A percentile compares a stretch with the other conserved stretches of the same genome.
phyloP scores from a whole-genome alignment of 2,797 vertebrate genomes.

The Bryconaethiops microstoma region DNA sequence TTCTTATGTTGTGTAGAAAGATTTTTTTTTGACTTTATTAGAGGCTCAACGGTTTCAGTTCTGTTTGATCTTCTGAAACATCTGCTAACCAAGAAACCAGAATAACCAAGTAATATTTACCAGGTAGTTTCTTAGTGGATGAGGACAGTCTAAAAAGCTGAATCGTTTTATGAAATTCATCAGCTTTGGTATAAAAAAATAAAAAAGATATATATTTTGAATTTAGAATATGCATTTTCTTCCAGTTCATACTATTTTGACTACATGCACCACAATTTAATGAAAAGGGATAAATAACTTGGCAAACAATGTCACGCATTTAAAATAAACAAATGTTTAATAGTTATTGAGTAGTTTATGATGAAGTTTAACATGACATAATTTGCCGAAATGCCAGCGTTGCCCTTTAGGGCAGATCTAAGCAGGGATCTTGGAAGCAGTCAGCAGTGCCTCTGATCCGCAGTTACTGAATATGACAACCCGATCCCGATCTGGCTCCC shows the following conservation, averaged over 20 bases:
- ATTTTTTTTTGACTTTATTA: too few relatives aligned
- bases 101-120: not conserved
- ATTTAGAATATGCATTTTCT: too few relatives aligned
- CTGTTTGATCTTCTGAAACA: not conserved
- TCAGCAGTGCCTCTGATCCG: slow-evolving; percentile 11
- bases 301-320: not conserved
- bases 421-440: slow-evolving; percentile 32
- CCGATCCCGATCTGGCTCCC: slow-evolving; percentile 66
- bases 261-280: not conserved
- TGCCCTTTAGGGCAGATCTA: slow-evolving; percentile 36
- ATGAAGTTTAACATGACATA: not conserved
- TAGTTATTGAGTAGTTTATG: not conserved
- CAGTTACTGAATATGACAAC: slow-evolving; percentile 58
- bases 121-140: too few relatives aligned
- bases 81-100: not conserved
- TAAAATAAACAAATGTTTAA: not conserved
- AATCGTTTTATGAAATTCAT: too few relatives aligned
- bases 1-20: not conserved
- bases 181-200: not conserved
- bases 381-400: not conserved
- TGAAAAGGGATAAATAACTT: not conserved
- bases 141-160: not conserved
- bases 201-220: too few relatives aligned
- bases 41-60: not conserved
- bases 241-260: too few relatives aligned